Evolutionary conservation across 1,140 invertebrate species (phyloP).

Genomic region (Magallana gigas): DNA sequence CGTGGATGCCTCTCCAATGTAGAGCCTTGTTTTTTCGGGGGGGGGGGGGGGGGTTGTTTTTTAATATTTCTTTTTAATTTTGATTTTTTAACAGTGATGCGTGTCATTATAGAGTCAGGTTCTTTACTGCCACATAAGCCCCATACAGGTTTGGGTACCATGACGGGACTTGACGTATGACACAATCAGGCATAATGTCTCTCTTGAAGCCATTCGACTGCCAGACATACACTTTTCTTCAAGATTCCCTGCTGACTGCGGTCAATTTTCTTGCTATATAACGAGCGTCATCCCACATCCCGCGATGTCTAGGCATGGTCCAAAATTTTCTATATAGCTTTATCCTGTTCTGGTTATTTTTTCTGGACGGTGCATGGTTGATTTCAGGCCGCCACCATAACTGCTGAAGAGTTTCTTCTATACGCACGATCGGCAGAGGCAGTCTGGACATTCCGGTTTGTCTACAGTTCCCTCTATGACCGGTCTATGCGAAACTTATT

Average conservation of each 20-base stretch:
- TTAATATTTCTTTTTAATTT: neutral
- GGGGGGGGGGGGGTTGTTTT: no score
- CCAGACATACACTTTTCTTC: neutral
- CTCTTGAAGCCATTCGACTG: constrained; percentile 20
- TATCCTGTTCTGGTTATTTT: neutral
- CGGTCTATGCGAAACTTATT: no score
- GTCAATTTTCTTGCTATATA: neutral
- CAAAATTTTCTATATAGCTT: constrained; percentile 1
- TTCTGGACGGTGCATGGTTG: neutral
- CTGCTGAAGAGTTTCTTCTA: neutral
- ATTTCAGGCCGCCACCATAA: constrained; percentile 10
- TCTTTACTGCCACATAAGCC: neutral
- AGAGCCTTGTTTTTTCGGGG: neutral
- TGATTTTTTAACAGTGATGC: neutral
- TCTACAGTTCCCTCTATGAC: no score
- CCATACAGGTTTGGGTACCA: constrained; percentile 19
- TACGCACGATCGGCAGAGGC: neutral
- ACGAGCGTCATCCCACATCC: constrained; percentile 17
- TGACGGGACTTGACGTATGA: neutral
- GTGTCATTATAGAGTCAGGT: neutral
- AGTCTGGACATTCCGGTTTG: neutral
- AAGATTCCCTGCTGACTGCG: neutral
- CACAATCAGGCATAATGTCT: constrained; percentile 28
- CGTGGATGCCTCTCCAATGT: neutral
- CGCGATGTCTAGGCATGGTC: neutral